Base-by-base conservation (phyloP, 2,888 invertebrate genomes). In the Scrobipalpa costella region DNA sequence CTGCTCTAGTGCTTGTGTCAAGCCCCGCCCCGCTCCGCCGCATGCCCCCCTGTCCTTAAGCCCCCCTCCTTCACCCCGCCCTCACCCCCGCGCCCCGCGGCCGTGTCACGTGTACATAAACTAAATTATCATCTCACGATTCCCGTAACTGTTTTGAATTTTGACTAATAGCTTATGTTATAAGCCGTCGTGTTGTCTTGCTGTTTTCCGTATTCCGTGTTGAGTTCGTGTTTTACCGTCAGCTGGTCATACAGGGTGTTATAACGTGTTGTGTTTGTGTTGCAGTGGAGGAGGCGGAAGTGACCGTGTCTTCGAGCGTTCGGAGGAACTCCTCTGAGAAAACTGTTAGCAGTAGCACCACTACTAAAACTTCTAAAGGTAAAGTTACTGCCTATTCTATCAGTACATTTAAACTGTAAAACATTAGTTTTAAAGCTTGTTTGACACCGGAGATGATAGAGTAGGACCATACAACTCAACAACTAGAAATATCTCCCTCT, bases 351-450 rank as follows among this genome's bases (percentile, higher is more conserved):
- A 92, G 89, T 79, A 92, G 86, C 76, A 90, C 91, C 76, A 93
- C 90, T 83, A 93, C 92, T 79, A 93, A 91, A 79, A 93, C 92
- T 83, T 92, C 93, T 66, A 93, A 93, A 92, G 93, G 93, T 93
- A 74, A 66, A 7, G 2, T 17, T 27, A 27, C 2, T 3, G 27
- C 27, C 27, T n/a, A n/a, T n/a, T n/a, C n/a, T n/a, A n/a, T n/a
- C n/a, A n/a, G n/a, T n/a, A n/a, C n/a, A n/a, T n/a, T n/a, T n/a
- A n/a, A n/a, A n/a, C n/a, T n/a, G n/a, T n/a, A n/a, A n/a, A n/a
- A n/a, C n/a, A n/a, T n/a, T n/a, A n/a, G n/a, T n/a, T n/a, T n/a
- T n/a, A n/a, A n/a, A n/a, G n/a, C n/a, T n/a, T n/a, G n/a, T n/a
- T n/a, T n/a, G n/a, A 15, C 19, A 19, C 49, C 49, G 7, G 44